Conservation (phyloP, 37 sponge, comb jelly and placozoan species). For the Cliona cf. orientalis region DNA sequence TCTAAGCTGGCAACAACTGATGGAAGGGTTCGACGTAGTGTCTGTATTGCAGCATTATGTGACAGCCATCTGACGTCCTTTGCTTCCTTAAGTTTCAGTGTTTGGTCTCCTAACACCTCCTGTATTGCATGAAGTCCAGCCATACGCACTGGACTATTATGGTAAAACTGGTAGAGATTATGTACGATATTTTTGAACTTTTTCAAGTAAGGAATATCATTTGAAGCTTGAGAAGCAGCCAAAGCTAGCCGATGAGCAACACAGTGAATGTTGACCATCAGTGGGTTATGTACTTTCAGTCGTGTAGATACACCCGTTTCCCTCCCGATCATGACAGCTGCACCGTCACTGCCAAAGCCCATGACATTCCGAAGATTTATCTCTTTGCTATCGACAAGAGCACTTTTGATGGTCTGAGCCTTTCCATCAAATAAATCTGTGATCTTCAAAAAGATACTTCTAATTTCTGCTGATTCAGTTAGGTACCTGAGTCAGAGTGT, state of each 20-base stretch:
- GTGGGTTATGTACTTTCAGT: slow-evolving; percentile 37
- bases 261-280: slow-evolving; percentile 37
- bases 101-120: slow-evolving; percentile 5
- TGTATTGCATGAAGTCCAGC: slow-evolving; percentile 30
- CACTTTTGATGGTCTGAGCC: slow-evolving; percentile 42
- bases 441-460: slow-evolving; percentile 25
- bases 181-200: slow-evolving; percentile 37
- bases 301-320: slow-evolving; percentile 27
- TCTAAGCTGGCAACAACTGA: background rate
- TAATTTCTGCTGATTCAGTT: background rate
- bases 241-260: slow-evolving; percentile 42
- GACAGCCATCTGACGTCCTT: slow-evolving; percentile 34
- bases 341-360: slow-evolving; percentile 54
- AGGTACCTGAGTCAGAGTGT: too few species aligned
- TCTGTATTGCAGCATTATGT: background rate
- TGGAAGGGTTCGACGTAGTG: background rate
- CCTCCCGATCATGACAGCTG: slow-evolving; percentile 42
- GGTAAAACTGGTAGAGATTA: slow-evolving; percentile 20
- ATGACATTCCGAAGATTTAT: background rate
- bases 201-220: slow-evolving; percentile 18
- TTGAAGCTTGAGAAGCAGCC: slow-evolving; percentile 47
- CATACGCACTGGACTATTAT: slow-evolving; percentile 35
- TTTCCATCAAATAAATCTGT: slow-evolving; percentile 32
- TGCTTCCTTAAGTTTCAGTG: slow-evolving; percentile 39
- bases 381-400: background rate